Evolutionary conservation across 1,140 invertebrate genomes (phyloP), one percentile per base, ranked within the genome.

Genomic region (Aphaenogaster ashmeadi): DNA sequence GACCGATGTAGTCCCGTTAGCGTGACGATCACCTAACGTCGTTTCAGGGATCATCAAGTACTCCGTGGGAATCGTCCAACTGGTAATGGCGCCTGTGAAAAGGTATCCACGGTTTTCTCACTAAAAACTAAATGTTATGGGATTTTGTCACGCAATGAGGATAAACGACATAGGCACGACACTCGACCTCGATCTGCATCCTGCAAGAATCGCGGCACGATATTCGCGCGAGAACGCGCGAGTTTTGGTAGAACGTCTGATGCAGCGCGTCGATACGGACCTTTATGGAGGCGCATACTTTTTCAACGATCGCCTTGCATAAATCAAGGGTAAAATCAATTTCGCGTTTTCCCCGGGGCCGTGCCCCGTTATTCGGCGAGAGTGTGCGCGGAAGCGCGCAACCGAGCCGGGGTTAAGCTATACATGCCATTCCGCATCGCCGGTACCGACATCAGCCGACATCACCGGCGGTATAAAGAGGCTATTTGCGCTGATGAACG

Each of bases 401-500:
- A 84, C 18, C 54, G 54, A 5, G 64, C n/a, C 21, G 33, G 27
- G 80, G 69, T 84, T 47, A 74, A 74, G 54, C 80, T 54, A 36
- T 58, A 71, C 62, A 66, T 77, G 56, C 62, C 47, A 69, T 80
- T 69, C 21, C 47, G 41, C 74, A 44, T 74, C 27, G n/a, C 44
- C 47, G 47, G 78, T 47, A 78, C 38, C 64, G 36, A 44, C 66
- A 54, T 72, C 79, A 41, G 80, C 81, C 71, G 44, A 33, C 74
- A 79, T 86, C 84, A 56, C 60, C 60, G 74, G 21, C 83, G 58
- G 21, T 81, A 77, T 86, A 86, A 86, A 79, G 66, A 90, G 85
- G 86, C 89, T 87, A 89, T 91, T 91, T 77, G 80, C 36, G 64
- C 78, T 92, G 91, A 92, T 91, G 91, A 91, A 92, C 90, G 91